Evolutionary conservation across 23 tunicate species (phyloP), one percentile per base, ranked within the genome.

Genomic region (Aplidium turbinatum): DNA sequence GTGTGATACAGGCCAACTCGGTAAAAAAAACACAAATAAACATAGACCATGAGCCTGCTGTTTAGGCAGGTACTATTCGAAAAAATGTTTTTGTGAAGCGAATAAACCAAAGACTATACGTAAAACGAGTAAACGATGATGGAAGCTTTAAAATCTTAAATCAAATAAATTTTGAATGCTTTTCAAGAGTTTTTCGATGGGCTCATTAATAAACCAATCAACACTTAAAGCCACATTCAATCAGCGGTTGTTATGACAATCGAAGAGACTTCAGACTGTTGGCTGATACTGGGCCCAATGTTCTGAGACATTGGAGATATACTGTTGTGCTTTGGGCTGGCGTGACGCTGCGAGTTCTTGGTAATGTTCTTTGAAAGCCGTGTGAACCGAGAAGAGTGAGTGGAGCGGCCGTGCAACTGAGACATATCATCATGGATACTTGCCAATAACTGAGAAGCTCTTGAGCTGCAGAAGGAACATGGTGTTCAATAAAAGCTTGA

Each of bases 341-440:
- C n/a, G 50, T 38, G 68, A 35, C 62, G 63, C 30, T 58, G 77
- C 28, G 48, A 32, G 1, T 38, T 24, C 16, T 61, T 46, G 63
- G 45, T 2, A 3, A 73, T 72, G 5, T 26, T 27, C 18, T 56
- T 54, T 42, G 90, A 68, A 38, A 58, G 71, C 23, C 75, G 62
- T 31, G 90, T 76, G 7, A 84, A 28, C 23, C 84, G 47, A 2
- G 92, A 85, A 13, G 92, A 85, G 31, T 71, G 84, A 0, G 72
- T 77, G 24, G 92, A 85, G 4, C 84, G 58, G 23, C 69, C 92
- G 31, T 85, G 82, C 30, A 85, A 35, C 56, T 85, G 92, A 3
- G 92, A 85, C 75, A 60, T 51, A 61, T 85, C 92, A 53, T 85
- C 92, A 40, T 80, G 92, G 5, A 85, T 71, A 23, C 79, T 78